Conservation (phyloP, 2,888 invertebrate species). For the Parasteatoda lunata region DNA sequence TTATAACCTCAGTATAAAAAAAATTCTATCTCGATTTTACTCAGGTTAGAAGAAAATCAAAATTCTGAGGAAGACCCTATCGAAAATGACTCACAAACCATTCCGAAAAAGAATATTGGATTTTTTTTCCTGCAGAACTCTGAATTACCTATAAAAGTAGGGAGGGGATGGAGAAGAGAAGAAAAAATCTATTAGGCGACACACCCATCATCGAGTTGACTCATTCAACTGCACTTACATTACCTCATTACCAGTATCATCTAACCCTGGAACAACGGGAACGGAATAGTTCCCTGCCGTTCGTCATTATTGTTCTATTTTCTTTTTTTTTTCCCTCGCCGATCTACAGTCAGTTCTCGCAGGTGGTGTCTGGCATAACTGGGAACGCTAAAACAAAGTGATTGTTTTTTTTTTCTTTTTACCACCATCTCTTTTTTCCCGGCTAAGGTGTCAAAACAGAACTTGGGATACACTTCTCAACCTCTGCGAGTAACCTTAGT, state of each 20-base stretch:
- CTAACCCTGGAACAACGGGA: background rate
- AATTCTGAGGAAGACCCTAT: background rate
- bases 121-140: background rate
- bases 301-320: background rate
- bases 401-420: too few species aligned
- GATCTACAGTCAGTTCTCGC: background rate
- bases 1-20: too few species aligned
- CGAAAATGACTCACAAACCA: background rate
- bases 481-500: too few species aligned
- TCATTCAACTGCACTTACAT: slow-evolving; percentile 5
- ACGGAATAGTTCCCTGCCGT: background rate
- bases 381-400: background rate
- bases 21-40: too few species aligned
- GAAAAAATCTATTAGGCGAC: background rate
- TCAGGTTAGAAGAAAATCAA: background rate
- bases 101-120: slow-evolving; percentile 3
- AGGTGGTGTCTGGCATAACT: background rate
- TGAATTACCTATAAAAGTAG: background rate
- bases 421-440: background rate
- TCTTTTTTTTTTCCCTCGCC: background rate
- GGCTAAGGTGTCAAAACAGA: background rate
- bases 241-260: slow-evolving; percentile 5
- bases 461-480: background rate
- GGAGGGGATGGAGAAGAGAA: background rate
- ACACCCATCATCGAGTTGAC: background rate